Evolutionary conservation across 2,113 vertebrate genomes (phyloP).

Genomic region (western clawed frog (Xenopus tropicalis)): UCB_Xtro_10.0 CM004447.2:35548001-35548500

Average conservation of each 20-base stretch:
- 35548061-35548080: constrained; percentile 4
- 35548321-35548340: constrained; percentile 94
- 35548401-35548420: no score
- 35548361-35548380: constrained; percentile 89
- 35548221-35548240: constrained; percentile 15
- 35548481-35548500: no score
- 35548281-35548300: constrained; percentile 96
- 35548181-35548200: no score
- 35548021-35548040: constrained; percentile 90
- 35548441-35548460: no score
- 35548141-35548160: no score
- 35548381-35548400: background rate
- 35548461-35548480: no score
- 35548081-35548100: background rate
- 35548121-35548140: no score
- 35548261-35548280: constrained; percentile 98
- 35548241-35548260: constrained; percentile 88
- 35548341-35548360: constrained; percentile 95
- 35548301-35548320: constrained; percentile 97
- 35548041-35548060: constrained; percentile 81
- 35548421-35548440: no score
- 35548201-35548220: no score
- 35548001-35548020: constrained; percentile 96
- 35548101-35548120: no score
- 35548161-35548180: no score